Evolutionary conservation across 2,888 invertebrate species (phyloP), one percentile per base, ranked within the genome.

Genomic region (Hirtodrosophila confusa): DNA sequence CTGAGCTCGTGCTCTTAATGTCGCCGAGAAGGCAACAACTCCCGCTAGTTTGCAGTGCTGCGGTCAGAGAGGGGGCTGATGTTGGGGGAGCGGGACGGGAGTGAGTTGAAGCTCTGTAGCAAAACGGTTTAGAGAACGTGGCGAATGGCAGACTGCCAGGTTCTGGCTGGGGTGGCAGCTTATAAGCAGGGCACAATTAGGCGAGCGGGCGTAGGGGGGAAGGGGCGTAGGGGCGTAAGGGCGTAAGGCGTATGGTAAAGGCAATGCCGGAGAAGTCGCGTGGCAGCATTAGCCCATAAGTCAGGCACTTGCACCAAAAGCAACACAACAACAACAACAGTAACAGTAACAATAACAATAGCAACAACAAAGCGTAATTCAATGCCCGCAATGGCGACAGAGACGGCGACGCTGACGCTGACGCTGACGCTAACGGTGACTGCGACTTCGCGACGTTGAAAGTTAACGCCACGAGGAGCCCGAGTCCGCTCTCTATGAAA

Each of bases 241-340:
- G 27, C 2, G 36, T 23, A 43, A 39, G 48, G 53, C 29, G 12
- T 27, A 39, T 27, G 37, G 44, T 35, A n/a, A 55, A 55, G 44
- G 50, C 48, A 44, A 41, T 48, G 47, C 53, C 69, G 36, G 44
- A 54, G 51, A 47, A 77, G 78, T 80, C 75, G 82, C 78, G 75
- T 75, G 78, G 82, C 85, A 71, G 79, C 61, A 63, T 82, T 87
- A 83, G 80, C 88, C 83, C 85, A 85, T 78, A 85, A 80, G 85
- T 80, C 75, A 80, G 82, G 82, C 71, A 71, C 85, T 75, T 75
- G 87, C 86, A 82, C 61, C 79, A 55, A 50, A 58, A 62, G 61
- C 44, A 40, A 51, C 50, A 54, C 54, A 61, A 64, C 70, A 77
- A 47, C 57, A 65, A 39, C 44, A 62, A 31, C 66, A 63, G 8